phyloP scores from a whole-genome alignment of 1,140 invertebrate genomes.

The Ridgeia piscesae region DNA sequence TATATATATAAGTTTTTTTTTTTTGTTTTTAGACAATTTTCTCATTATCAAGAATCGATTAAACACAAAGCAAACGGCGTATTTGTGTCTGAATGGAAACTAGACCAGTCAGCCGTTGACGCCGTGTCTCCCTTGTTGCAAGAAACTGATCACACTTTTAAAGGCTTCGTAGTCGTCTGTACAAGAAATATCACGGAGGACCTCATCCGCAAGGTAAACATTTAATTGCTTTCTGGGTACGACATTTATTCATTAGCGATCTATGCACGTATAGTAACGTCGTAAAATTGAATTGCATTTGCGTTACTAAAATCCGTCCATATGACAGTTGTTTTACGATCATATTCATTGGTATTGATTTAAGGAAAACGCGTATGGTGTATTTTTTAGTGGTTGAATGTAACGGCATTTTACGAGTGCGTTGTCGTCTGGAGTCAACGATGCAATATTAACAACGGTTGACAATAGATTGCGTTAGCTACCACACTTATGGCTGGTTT shows the following conservation, averaged over 20 bases:
- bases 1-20: neutral
- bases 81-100: neutral
- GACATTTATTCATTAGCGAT: neutral
- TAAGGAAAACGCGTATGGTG: neutral
- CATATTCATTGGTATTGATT: neutral
- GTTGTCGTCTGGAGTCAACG: neutral
- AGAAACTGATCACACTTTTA: neutral
- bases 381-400: neutral
- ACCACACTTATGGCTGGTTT: neutral
- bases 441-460: neutral
- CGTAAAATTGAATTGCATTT: neutral
- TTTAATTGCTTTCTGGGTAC: neutral
- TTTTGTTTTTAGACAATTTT: neutral
- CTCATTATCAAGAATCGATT: neutral
- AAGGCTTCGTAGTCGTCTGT: neutral
- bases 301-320: neutral
- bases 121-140: neutral
- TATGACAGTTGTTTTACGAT: neutral
- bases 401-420: neutral
- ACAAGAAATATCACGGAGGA: neutral
- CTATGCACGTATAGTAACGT: too few relatives aligned
- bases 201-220: neutral
- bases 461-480: neutral
- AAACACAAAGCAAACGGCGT: neutral
- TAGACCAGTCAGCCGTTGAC: neutral